These are phyloP conservation scores for Troides helena DNA, from an alignment of 2,888 invertebrate species.

Conservation along the genomic window DNA sequence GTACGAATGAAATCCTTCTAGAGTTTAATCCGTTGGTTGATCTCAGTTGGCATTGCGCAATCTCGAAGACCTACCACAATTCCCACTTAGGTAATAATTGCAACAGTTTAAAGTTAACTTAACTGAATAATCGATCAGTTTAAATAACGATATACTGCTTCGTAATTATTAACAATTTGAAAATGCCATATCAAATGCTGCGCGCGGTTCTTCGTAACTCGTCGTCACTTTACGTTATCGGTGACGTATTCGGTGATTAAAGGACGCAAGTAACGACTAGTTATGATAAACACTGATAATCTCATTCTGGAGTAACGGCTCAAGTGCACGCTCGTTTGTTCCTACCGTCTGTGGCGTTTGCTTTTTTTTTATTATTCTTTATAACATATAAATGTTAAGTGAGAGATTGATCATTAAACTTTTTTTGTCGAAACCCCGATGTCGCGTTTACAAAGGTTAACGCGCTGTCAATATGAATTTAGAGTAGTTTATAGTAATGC, in stretches of 20 bases:
- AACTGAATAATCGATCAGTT: conserved; percentile 27
- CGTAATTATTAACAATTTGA: conserved; percentile 33
- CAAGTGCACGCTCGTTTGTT: conserved; percentile 62
- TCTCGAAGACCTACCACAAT: conserved; percentile 8
- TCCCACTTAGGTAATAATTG: conserved; percentile 9
- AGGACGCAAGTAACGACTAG: conserved; percentile 70
- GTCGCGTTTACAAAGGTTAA: conserved; percentile 20
- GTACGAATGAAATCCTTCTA: conserved; percentile 10
- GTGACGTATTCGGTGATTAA: conserved; percentile 72
- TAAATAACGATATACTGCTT: background rate
- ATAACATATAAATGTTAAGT: background rate
- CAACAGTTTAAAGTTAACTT: conserved; percentile 19
- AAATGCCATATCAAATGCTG: conserved; percentile 51
- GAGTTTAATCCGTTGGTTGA: conserved; percentile 5
- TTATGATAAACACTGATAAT: conserved; percentile 75
- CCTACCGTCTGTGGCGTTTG: conserved; percentile 47
- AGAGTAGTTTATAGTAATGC: conserved; percentile 19
- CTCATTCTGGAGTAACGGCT: conserved; percentile 65
- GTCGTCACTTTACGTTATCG: conserved; percentile 53
- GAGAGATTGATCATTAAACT: conserved; percentile 11
- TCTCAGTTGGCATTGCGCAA: background rate
- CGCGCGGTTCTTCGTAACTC: conserved; percentile 49
- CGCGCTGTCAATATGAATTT: conserved; percentile 23
- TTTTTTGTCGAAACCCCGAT: conserved; percentile 12
- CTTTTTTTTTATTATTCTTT: background rate